Evolutionary conservation across 2,888 invertebrate species (phyloP).

Genomic region (Ptilodon capucinus): DNA sequence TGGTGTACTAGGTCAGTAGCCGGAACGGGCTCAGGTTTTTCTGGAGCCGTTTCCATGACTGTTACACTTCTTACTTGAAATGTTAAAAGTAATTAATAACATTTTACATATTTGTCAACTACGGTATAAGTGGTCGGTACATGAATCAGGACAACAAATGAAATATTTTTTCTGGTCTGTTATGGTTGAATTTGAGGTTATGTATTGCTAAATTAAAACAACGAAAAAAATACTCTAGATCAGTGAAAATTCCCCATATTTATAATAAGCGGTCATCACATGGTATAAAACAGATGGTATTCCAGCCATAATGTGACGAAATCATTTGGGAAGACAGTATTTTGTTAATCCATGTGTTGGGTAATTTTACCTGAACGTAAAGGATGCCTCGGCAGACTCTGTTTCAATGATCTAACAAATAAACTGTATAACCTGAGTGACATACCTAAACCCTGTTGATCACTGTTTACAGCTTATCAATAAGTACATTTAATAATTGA

Average conservation of each 20-base stretch:
- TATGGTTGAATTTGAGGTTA: no score
- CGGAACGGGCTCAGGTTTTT: constrained; percentile 19
- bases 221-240: no score
- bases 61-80: constrained; percentile 37
- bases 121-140: no score
- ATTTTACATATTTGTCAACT: background rate
- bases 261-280: no score
- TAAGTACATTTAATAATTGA: no score
- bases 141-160: no score
- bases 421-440: constrained; percentile 62
- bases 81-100: constrained; percentile 27
- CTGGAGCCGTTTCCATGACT: constrained; percentile 38
- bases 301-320: no score
- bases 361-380: constrained; percentile 59
- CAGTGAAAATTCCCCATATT: no score
- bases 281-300: no score
- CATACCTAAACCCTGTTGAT: constrained; percentile 58
- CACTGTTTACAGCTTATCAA: constrained; percentile 2
- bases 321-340: background rate
- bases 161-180: no score
- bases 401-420: constrained; percentile 60
- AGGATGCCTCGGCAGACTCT: constrained; percentile 57
- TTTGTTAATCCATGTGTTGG: background rate
- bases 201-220: no score
- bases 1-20: constrained; percentile 44